phyloP scores from a whole-genome alignment of 2,113 vertebrate genomes.

The Passer domesticus region DNA sequence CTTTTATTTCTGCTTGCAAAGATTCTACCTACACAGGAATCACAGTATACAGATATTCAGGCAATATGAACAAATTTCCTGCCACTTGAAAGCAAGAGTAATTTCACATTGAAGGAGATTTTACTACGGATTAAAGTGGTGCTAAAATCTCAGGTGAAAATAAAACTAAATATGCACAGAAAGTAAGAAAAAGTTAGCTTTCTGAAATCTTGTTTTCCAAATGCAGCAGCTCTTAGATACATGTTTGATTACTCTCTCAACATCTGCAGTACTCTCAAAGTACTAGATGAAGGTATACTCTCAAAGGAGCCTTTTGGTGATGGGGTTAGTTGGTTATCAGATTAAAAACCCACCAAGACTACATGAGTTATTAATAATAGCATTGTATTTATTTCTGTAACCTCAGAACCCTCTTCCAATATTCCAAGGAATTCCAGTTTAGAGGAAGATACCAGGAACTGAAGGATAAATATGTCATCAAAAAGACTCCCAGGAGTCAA shows the following conservation, averaged over 20 bases:
- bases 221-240: not conserved
- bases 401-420: not conserved
- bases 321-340: not conserved
- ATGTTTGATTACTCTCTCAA: not conserved
- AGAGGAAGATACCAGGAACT: not conserved
- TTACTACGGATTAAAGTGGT: not conserved
- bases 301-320: not conserved
- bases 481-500: not conserved
- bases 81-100: not conserved
- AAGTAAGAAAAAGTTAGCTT: constrained; percentile 10
- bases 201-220: constrained; percentile 4
- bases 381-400: not conserved
- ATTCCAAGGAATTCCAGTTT: not conserved
- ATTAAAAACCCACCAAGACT: not conserved
- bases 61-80: not conserved
- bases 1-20: constrained; percentile 84
- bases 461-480: not conserved
- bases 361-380: not conserved
- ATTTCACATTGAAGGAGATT: not conserved
- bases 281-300: not conserved
- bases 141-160: not conserved
- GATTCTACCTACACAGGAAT: constrained; percentile 82
- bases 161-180: not conserved
- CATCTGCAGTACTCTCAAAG: not conserved
- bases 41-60: not conserved